Percentiles rank a stretch among this genome's conserved stretches.
Evolutionary conservation across 2,888 invertebrate genomes (phyloP).

Genomic region (Apotomis capreana): DNA sequence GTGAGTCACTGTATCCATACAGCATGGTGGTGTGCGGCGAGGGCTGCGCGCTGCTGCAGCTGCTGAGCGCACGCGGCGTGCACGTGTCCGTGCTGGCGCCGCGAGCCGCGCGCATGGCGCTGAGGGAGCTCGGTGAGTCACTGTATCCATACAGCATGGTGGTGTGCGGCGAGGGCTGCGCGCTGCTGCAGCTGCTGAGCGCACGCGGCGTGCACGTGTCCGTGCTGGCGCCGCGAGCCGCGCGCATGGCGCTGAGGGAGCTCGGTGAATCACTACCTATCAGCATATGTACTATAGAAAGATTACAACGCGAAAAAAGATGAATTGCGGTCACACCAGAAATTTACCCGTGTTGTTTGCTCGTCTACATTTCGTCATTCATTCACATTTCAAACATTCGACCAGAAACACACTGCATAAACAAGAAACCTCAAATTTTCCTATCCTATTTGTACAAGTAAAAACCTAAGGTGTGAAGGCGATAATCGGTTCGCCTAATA

Average conservation of each 20-base stretch:
- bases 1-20: conserved; percentile 49
- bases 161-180: conserved; percentile 70
- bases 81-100: conserved; percentile 64
- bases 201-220: conserved; percentile 67
- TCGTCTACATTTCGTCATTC: too few species aligned
- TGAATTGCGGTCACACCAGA: too few species aligned
- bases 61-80: conserved; percentile 68
- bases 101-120: conserved; percentile 53
- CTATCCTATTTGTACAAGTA: too few species aligned
- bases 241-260: conserved; percentile 57
- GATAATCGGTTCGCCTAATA: too few species aligned
- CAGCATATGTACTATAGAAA: too few species aligned
- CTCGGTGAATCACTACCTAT: conserved; percentile 55
- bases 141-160: conserved; percentile 58
- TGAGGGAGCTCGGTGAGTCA: conserved; percentile 63
- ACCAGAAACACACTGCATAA: too few species aligned
- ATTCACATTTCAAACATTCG: too few species aligned
- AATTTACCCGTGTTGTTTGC: too few species aligned
- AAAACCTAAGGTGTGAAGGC: too few species aligned
- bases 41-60: conserved; percentile 69
- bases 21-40: conserved; percentile 72
- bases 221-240: conserved; percentile 60
- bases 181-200: conserved; percentile 66
- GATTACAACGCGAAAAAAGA: too few species aligned
- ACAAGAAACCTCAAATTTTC: too few species aligned